Conservation (phyloP, 2,888 invertebrate genomes). For the Chamaedrilus cognettii region DNA sequence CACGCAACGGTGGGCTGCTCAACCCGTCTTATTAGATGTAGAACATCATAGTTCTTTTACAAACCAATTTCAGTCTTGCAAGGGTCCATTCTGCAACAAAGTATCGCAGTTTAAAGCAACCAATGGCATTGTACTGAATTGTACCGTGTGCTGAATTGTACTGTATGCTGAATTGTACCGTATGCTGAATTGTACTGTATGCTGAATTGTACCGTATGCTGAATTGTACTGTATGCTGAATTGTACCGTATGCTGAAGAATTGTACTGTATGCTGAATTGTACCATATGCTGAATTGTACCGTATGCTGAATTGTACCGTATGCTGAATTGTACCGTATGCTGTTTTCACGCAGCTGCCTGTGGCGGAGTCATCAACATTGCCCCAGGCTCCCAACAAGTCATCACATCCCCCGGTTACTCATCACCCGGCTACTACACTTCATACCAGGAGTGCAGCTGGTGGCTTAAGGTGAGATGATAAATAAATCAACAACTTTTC, state of each 20-base stretch:
- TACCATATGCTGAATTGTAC: too few relatives aligned
- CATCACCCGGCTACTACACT: slow-evolving; percentile 16
- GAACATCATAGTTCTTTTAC: too few relatives aligned
- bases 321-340: background rate
- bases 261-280: too few relatives aligned
- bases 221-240: background rate
- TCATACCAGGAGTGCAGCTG: slow-evolving; percentile 34
- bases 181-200: background rate
- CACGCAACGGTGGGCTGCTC: slow-evolving; percentile 20
- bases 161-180: too few relatives aligned
- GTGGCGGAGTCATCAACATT: slow-evolving; percentile 5
- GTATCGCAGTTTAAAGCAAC: too few relatives aligned
- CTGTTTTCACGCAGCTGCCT: background rate
- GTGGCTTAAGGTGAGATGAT: slow-evolving; percentile 36
- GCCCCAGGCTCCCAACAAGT: background rate
- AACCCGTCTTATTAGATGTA: too few relatives aligned
- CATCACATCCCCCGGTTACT: slow-evolving; percentile 34
- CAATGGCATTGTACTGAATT: too few relatives aligned
- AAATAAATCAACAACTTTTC: too few relatives aligned
- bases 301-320: background rate
- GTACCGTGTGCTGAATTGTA: too few relatives aligned
- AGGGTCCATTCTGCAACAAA: too few relatives aligned
- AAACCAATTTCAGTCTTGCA: too few relatives aligned
- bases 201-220: background rate
- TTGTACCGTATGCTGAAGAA: background rate